Percentiles rank a stretch among this genome's conserved stretches.
Conservation (phyloP, 2,888 invertebrate genomes). For the Polydrusus cervinus region DNA sequence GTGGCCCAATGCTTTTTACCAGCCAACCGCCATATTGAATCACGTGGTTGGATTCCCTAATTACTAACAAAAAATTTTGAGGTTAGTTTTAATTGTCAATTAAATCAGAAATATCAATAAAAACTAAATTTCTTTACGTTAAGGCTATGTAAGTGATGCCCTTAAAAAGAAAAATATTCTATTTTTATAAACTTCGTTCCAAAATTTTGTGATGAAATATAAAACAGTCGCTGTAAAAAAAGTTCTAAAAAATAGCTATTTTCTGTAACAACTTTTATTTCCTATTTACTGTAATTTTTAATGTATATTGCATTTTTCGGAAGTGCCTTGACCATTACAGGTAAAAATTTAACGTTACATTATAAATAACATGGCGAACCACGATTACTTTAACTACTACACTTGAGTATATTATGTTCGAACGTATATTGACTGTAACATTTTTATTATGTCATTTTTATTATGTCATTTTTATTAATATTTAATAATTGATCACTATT, state of each 20-base stretch:
- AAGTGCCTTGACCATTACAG: constrained; percentile 2
- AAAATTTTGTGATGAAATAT: background rate
- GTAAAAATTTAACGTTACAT: background rate
- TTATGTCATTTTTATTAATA: constrained; percentile 16
- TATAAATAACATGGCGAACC: background rate
- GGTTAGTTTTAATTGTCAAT: no score
- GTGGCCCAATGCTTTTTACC: no score
- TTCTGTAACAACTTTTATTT: background rate
- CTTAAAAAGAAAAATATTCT: background rate
- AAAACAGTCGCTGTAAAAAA: background rate
- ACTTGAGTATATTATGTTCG: constrained; percentile 10
- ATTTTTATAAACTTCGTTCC: no score
- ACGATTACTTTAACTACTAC: background rate
- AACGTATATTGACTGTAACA: constrained; percentile 6
- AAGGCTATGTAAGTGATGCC: no score
- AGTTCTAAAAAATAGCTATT: background rate
- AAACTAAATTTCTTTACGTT: no score
- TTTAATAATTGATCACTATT: constrained; percentile 26
- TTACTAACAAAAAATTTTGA: no score
- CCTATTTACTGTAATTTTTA: background rate
- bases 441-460: constrained; percentile 5
- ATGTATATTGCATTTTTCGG: constrained; percentile 8
- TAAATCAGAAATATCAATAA: no score
- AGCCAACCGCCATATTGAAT: no score
- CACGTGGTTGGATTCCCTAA: no score